These are phyloP conservation scores for Glaucomys volans DNA, from an alignment of 2,113 vertebrate species.

Conservation along the genomic window DNA sequence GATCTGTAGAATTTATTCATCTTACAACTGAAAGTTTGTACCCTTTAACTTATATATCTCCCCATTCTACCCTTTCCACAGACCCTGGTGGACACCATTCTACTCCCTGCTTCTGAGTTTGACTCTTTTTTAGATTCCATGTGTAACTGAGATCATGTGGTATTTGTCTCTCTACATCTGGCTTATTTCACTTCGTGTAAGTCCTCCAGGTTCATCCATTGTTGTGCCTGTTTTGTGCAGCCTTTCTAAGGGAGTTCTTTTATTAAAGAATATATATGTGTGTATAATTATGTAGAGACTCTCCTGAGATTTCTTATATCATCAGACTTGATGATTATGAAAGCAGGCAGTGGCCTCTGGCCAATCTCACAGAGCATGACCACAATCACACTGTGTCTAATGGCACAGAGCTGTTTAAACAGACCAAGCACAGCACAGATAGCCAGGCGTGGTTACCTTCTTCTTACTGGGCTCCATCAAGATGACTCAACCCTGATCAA, in stretches of 20 bases:
- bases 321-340: conserved; percentile 22
- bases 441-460: conserved; percentile 42
- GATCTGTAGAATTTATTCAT: neutral
- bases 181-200: neutral
- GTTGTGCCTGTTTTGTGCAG: neutral
- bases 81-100: neutral
- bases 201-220: neutral
- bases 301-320: conserved; percentile 19
- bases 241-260: neutral
- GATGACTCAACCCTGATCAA: conserved; percentile 68
- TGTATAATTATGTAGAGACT: neutral
- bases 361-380: conserved; percentile 24
- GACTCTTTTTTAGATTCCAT: neutral
- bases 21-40: neutral
- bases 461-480: conserved; percentile 24
- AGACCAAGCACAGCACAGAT: neutral
- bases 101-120: neutral
- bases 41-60: neutral
- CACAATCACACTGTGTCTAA: neutral
- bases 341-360: conserved; percentile 48
- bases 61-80: no score
- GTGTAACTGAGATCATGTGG: neutral
- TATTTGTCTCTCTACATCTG: neutral
- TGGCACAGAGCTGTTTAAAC: conserved; percentile 64
- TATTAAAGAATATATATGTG: neutral